Base-by-base conservation (phyloP, 2,888 invertebrate species). In the Pyrrhia umbra region DNA sequence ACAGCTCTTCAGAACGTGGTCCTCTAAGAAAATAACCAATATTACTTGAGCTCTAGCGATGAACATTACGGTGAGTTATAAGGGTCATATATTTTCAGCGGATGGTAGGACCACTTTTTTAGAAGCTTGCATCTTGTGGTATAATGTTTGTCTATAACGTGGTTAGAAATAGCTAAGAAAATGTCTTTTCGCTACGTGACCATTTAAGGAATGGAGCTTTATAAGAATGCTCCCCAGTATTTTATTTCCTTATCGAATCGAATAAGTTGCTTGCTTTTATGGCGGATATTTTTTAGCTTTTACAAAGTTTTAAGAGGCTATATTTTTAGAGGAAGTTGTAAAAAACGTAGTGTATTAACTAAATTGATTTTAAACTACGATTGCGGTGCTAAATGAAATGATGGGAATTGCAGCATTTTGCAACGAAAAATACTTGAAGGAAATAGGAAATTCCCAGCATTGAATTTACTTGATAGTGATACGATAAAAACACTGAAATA, bases 71-170 rank as follows among this genome's bases (percentile, higher is more conserved):
- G 43, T 59, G 52, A 60, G 63, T 45, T 60, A 65, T 60, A 23
- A 69, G 40, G 78, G 49, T 66, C 81, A 49, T 77, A 55, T 66
- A 57, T 67, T 62, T 54, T 60, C 58, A 65, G 66, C 74, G 83
- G 85, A 83, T 77, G 76, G 64, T 51, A 47, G 52, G 61, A 83
- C 83, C 23, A 80, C 61, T 83, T 83, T n/a, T 83, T 85, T 68
- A 57, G 45, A 43, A 46, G 37, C 65, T 71, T 73, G 76, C 79
- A 75, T 77, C 71, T 69, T 60, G 67, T 63, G 60, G 67, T 61
- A 64, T 80, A 67, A 79, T 67, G 69, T 59, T 61, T 57, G 62
- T 65, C 50, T 59, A 59, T 72, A 43, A 70, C 55, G 70, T 63
- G 67, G 52, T 64, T 76, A 64, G 74, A 63, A 75, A 70, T 63